Percentiles rank a stretch among this genome's conserved stretches.
phyloP scores from a whole-genome alignment of 2,888 invertebrate species.

The Rotaria macrura region DNA sequence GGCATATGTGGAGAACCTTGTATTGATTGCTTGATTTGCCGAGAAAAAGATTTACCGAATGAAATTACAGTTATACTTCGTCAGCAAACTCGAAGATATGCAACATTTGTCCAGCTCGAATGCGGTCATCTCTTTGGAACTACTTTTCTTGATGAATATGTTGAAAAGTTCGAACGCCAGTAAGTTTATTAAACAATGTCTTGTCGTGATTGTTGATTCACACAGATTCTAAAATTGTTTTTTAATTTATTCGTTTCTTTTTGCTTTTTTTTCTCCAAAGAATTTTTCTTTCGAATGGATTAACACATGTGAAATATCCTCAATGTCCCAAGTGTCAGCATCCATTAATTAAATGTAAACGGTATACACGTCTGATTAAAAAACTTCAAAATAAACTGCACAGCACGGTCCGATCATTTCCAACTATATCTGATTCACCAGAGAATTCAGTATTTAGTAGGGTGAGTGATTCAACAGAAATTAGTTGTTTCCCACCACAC shows the following conservation, averaged over 20 bases:
- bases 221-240: too few relatives aligned
- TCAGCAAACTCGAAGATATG: neutral
- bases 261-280: neutral
- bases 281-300: neutral
- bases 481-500: neutral
- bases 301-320: neutral
- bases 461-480: neutral
- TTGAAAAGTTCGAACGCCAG: neutral
- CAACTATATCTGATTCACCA: too few relatives aligned
- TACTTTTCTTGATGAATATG: neutral
- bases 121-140: neutral
- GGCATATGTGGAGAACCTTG: constrained; percentile 10
- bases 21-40: neutral
- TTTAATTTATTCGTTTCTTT: neutral
- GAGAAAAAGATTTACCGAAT: too few relatives aligned
- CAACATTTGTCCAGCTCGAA: neutral
- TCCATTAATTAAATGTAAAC: neutral
- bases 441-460: too few relatives aligned
- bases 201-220: too few relatives aligned
- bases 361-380: neutral
- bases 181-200: neutral
- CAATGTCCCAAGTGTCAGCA: neutral
- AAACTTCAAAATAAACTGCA: neutral
- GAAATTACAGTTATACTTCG: neutral
- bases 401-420: too few relatives aligned